Evolutionary conservation across 2,888 invertebrate species (phyloP).

Genomic region (Leptinotarsa juncta): DNA sequence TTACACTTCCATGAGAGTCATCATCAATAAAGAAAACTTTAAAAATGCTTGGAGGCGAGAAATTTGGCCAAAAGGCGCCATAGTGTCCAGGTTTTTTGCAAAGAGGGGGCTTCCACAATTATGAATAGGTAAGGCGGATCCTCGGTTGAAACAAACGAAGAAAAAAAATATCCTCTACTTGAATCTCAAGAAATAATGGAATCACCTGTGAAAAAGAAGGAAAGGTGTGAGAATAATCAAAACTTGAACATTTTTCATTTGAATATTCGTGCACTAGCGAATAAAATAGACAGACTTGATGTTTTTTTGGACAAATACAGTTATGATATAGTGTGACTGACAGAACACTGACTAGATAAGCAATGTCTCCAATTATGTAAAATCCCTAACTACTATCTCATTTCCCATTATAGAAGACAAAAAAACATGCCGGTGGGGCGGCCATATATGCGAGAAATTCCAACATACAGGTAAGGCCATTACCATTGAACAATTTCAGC

Average conservation of each 20-base stretch:
- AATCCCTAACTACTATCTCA: too few species aligned
- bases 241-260: not conserved
- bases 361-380: too few species aligned
- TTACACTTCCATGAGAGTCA: not conserved
- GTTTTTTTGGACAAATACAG: too few species aligned
- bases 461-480: too few species aligned
- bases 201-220: not conserved
- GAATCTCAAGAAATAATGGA: not conserved
- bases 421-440: too few species aligned
- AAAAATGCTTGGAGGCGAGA: constrained; percentile 21
- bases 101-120: constrained; percentile 11
- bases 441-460: too few species aligned
- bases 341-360: too few species aligned
- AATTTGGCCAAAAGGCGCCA: constrained; percentile 20
- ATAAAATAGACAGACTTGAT: too few species aligned
- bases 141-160: constrained; percentile 12
- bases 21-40: constrained; percentile 22
- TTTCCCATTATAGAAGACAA: too few species aligned
- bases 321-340: too few species aligned
- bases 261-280: too few species aligned
- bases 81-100: constrained; percentile 26
- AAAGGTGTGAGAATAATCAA: not conserved
- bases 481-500: too few species aligned
- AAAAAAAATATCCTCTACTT: not conserved
- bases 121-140: constrained; percentile 14